Base-by-base conservation (phyloP, 2,113 vertebrate genomes). In the Alethe diademata region DNA sequence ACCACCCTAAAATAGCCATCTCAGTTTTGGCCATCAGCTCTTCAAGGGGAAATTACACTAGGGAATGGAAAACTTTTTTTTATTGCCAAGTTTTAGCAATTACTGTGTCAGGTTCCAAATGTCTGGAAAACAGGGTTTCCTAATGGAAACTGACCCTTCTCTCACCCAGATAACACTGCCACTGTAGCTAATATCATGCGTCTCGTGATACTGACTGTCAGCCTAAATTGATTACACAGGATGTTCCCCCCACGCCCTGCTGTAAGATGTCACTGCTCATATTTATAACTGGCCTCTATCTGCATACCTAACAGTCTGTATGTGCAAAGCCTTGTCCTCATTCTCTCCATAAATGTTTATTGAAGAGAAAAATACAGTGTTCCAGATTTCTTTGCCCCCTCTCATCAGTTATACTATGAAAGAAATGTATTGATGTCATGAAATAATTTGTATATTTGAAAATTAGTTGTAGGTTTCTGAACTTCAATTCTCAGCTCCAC, bases 191-290 rank as follows among this genome's bases (percentile, higher is more conserved):
- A 79, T 92, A 90, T 82, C 85, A 80, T 69, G 50, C 79, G 87
- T 82, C 93, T 92, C 25, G 0, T 93, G 92, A 95, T 80, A 79
- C 87, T 69, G 88, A 61, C 70, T 86, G 94, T 96, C 90, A 94
- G 78, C 56, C 81, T 91, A 86, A 96, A 96, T 80, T 90, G 90
- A 96, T 96, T 90, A 80, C 28, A 43, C 93, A 96, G 93, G 93
- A 95, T 93, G 81, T 94, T 91, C 36, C 70, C 87, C 87, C 85
- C 70, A 90, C 86, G 50, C 42, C 54, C 92, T 66, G 65, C 74
- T 86, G 67, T 58, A 93, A 66, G 64, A 86, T 90, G 93, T 95
- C 95, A 93, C 64, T 93, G 71, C 35, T 95, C n/a, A 66, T 95
- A 90, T 93, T 96, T 95, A 70, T 88, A 88, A 70, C 87, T 70